These are phyloP conservation scores for Cygnus olor DNA, from an alignment of 2,797 vertebrate species.

Conservation along the genomic window DNA sequence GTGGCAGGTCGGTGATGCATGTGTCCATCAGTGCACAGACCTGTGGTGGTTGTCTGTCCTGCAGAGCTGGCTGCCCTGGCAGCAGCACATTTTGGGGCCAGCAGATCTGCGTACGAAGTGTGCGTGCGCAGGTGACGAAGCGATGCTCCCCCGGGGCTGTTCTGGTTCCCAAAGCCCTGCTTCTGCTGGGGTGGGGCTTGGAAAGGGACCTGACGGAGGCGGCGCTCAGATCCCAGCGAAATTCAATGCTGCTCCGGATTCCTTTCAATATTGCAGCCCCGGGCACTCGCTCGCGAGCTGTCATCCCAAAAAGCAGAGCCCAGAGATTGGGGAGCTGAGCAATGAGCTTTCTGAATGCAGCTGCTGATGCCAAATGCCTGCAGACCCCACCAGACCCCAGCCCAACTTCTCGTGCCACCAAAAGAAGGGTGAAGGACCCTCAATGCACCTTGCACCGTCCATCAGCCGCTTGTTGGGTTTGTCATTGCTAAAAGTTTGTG, in stretches of 20 bases:
- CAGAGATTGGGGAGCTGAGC: not conserved
- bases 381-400: not conserved
- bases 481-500: accelerated
- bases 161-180: not conserved
- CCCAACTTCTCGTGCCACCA: not conserved
- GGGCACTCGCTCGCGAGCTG: not conserved
- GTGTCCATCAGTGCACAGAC: accelerated
- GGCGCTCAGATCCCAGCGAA: not conserved
- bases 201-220: not conserved
- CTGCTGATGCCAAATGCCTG: accelerated
- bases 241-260: not conserved
- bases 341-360: not conserved
- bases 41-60: accelerated
- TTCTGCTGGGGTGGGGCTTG: not conserved
- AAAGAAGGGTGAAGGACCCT: not conserved
- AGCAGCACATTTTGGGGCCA: not conserved
- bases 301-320: not conserved
- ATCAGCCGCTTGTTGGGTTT: not conserved
- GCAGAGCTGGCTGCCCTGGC: not conserved
- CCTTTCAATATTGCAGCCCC: not conserved
- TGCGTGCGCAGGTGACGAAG: not conserved
- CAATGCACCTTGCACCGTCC: accelerated
- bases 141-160: not conserved
- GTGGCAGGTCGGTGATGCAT: not conserved
- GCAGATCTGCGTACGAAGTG: accelerated